Evolutionary conservation across 2,113 vertebrate genomes (phyloP).

Genomic region (Perca schrenkii): DNA sequence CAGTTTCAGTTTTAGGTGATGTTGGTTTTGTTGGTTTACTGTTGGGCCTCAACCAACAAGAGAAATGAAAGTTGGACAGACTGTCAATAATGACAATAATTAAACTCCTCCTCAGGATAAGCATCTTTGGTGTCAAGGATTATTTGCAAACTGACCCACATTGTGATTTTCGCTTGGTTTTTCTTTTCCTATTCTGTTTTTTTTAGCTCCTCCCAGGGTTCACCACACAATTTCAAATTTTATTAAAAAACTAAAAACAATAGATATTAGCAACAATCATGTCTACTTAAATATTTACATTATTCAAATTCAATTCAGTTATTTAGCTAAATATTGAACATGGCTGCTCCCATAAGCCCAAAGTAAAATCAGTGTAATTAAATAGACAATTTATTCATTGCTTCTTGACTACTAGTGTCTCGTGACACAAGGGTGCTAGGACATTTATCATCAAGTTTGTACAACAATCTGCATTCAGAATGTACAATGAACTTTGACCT

Average conservation of each 20-base stretch:
- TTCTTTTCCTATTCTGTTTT: not conserved
- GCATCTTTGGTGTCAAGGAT: constrained; percentile 53
- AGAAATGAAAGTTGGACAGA: constrained; percentile 34
- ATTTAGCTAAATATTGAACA: not conserved
- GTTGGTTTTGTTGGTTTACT: constrained; percentile 11
- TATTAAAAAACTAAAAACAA: not conserved
- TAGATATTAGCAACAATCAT: not conserved
- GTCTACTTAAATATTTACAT: not conserved
- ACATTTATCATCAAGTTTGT: not conserved
- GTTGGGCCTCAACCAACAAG: constrained; percentile 1
- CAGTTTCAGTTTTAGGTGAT: not conserved
- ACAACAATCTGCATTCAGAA: not conserved
- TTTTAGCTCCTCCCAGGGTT: not conserved
- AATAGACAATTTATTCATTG: not conserved
- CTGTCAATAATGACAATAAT: constrained; percentile 44
- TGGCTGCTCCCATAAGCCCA: not conserved
- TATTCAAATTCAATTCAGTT: not conserved
- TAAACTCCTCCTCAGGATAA: constrained; percentile 53
- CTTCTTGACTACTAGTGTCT: not conserved
- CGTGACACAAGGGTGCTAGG: not conserved
- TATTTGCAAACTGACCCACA: constrained; percentile 58
- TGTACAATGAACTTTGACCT: not conserved
- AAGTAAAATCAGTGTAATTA: not conserved
- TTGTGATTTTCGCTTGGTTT: not conserved
- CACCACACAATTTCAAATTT: not conserved